phyloP scores from a whole-genome alignment of 2,888 invertebrate genomes.

The Ischnus inquisitorius region DNA sequence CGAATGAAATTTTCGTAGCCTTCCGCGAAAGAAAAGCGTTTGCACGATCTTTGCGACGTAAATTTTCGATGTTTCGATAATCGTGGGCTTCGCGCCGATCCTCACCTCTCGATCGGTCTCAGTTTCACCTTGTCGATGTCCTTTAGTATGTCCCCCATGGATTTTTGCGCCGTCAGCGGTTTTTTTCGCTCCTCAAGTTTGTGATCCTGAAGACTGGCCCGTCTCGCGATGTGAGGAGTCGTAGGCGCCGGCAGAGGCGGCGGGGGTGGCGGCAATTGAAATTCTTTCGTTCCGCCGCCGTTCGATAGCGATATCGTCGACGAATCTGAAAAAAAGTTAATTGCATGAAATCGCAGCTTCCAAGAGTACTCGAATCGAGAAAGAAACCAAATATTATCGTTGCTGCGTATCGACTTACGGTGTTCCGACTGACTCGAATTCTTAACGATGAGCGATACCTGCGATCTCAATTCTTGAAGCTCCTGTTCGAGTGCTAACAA shows the following conservation, averaged over 20 bases:
- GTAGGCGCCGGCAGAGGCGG: conserved; percentile 81
- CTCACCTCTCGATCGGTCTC: conserved; percentile 81
- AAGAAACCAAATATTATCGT: no score
- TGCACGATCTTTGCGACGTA: no score
- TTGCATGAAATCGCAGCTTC: background rate
- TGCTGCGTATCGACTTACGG: conserved; percentile 73
- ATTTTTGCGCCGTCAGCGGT: conserved; percentile 79
- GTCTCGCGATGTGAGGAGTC: conserved; percentile 83
- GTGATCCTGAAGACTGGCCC: conserved; percentile 84
- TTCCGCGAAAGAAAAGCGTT: no score
- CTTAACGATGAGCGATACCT: conserved; percentile 83
- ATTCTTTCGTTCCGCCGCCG: conserved; percentile 62
- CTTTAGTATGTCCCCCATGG: conserved; percentile 82
- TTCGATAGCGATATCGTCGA: conserved; percentile 76
- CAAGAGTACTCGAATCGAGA: background rate
- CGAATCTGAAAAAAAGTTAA: conserved; percentile 72
- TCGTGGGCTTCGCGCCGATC: background rate
- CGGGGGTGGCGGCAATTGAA: conserved; percentile 78
- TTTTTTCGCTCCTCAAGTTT: conserved; percentile 80
- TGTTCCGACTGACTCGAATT: conserved; percentile 77
- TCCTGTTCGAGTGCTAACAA: conserved; percentile 84
- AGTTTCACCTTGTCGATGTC: conserved; percentile 82
- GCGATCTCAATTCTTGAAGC: conserved; percentile 83
- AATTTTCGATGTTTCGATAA: no score
- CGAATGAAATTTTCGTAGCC: no score